phyloP scores from a whole-genome alignment of 2,113 vertebrate species.

The Speoplatyrhinus poulsoni region DNA sequence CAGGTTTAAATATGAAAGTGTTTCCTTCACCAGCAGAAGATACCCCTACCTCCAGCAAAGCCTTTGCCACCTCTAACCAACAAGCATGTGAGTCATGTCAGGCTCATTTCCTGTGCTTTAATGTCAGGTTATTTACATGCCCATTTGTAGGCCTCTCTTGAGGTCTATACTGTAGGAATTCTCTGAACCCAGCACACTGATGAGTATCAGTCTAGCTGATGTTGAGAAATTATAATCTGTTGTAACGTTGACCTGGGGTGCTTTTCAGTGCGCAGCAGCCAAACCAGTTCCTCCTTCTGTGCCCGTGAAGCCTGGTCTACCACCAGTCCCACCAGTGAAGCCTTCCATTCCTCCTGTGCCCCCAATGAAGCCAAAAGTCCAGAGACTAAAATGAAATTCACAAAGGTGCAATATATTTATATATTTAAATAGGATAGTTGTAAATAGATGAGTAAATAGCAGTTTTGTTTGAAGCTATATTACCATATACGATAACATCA shows the following conservation, averaged over 20 bases:
- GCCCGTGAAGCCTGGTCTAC: constrained; percentile 57
- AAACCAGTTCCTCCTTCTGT: constrained; percentile 52
- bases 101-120: no score
- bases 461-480: not conserved
- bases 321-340: constrained; percentile 8
- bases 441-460: not conserved
- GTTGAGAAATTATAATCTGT: not conserved
- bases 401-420: not conserved
- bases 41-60: constrained; percentile 61
- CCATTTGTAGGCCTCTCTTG: not conserved
- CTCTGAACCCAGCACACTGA: not conserved
- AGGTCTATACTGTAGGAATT: not conserved
- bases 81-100: constrained; percentile 60
- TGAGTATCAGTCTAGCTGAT: not conserved
- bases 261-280: constrained; percentile 22
- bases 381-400: constrained; percentile 30
- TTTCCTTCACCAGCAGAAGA: constrained; percentile 37
- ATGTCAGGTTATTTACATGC: not conserved
- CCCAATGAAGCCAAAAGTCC: constrained; percentile 35
- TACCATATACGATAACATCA: no score
- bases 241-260: not conserved
- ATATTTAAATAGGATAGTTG: no score
- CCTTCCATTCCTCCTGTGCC: constrained; percentile 4
- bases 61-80: constrained; percentile 50
- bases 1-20: not conserved